Conservation (phyloP, 2,113 vertebrate genomes). For the Cygnus buccinator region DNA sequence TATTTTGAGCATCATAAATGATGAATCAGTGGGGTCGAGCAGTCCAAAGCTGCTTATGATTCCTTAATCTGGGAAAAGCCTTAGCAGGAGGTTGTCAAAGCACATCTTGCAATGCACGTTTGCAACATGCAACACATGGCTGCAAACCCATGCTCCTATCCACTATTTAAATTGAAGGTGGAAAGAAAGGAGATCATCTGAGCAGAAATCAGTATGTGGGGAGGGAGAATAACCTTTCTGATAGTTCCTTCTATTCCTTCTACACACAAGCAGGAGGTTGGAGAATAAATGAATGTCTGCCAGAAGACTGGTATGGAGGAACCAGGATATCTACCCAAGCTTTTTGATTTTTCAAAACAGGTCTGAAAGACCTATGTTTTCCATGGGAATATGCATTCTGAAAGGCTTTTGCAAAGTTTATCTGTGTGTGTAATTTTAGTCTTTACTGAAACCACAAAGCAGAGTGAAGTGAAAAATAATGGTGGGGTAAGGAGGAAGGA, state of each 20-base stretch:
- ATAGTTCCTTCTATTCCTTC: neutral
- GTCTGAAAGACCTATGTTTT: neutral
- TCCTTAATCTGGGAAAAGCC: conserved; percentile 38
- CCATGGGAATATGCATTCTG: neutral
- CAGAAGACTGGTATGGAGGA: neutral
- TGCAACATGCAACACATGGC: neutral
- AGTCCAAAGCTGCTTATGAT: neutral
- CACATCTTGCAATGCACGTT: neutral
- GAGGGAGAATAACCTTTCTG: neutral
- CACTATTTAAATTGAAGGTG: neutral
- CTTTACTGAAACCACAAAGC: neutral
- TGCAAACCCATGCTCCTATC: neutral
- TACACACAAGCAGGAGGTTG: neutral
- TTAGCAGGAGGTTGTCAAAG: neutral
- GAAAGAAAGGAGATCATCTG: neutral
- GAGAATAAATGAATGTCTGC: neutral
- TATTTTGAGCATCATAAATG: conserved; percentile 34
- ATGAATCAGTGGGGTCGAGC: neutral
- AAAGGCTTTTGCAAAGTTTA: neutral
- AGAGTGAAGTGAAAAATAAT: neutral
- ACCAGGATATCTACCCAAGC: neutral
- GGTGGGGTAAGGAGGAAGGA: neutral
- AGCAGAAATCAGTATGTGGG: neutral
- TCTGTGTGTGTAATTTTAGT: neutral
- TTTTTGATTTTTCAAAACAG: neutral